These are phyloP conservation scores for Callopanchax toddi DNA, from an alignment of 2,113 vertebrate genomes.

Conservation along the genomic window DNA sequence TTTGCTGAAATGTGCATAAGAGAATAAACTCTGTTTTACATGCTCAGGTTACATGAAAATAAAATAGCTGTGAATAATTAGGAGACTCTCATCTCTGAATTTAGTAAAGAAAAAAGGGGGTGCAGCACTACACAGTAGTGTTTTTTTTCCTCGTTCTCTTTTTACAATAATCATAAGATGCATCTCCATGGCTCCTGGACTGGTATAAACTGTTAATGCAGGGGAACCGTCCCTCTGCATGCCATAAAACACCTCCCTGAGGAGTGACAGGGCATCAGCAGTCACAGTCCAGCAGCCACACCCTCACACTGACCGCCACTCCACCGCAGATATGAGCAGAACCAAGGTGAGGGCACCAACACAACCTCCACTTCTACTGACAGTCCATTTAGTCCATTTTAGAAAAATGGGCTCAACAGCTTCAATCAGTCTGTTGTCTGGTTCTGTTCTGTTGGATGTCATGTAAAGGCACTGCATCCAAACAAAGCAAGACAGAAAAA, in stretches of 20 bases:
- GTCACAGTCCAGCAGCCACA: constrained; percentile 63
- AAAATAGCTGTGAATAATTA: constrained; percentile 33
- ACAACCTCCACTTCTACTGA: constrained; percentile 24
- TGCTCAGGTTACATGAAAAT: constrained; percentile 29
- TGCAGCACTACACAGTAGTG: constrained; percentile 82
- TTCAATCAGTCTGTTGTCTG: constrained; percentile 18
- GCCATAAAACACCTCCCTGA: constrained; percentile 79
- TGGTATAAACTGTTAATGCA: constrained; percentile 76
- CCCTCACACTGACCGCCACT: constrained; percentile 32
- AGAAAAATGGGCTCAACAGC: constrained; percentile 17
- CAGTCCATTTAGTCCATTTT: constrained; percentile 29
- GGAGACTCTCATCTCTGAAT: constrained; percentile 45
- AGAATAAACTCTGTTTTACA: constrained; percentile 20
- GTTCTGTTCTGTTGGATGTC: constrained; percentile 19
- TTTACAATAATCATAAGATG: constrained; percentile 54
- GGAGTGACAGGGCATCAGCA: constrained; percentile 80
- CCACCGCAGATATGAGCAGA: constrained; percentile 13
- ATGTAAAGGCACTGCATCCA: constrained; percentile 30
- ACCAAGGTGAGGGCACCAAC: not conserved
- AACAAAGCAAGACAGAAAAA: constrained; percentile 27
- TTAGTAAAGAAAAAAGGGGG: constrained; percentile 54
- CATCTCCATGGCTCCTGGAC: constrained; percentile 50
- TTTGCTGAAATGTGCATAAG: constrained; percentile 42
- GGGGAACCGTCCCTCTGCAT: constrained; percentile 63
- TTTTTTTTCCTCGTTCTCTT: constrained; percentile 60